phyloP scores from a whole-genome alignment of 1,140 invertebrate genomes.

The Nephotettix cincticeps region DNA sequence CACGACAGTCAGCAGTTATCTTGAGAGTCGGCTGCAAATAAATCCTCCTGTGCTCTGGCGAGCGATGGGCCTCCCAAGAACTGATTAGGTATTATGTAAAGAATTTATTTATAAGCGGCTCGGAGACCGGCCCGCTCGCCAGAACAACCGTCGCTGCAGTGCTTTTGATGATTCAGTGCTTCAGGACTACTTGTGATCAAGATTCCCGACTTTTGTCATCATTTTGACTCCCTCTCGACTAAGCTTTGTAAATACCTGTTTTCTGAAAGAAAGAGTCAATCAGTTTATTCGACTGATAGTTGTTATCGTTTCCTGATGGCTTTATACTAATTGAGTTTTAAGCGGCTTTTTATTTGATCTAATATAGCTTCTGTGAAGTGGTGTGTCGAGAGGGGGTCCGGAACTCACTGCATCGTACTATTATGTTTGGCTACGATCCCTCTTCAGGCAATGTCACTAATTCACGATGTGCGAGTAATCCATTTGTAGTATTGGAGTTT shows the following conservation, averaged over 20 bases:
- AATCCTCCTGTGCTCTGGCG: not conserved
- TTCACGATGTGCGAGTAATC: not conserved
- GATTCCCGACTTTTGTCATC: slow-evolving; percentile 19
- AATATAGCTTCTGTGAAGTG: slow-evolving; percentile 14
- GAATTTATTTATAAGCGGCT: slow-evolving; percentile 14
- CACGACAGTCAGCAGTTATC: not conserved
- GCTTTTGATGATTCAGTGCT: slow-evolving; percentile 16
- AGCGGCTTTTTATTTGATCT: slow-evolving; percentile 4
- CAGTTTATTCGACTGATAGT: slow-evolving; percentile 5
- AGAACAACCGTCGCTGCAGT: not conserved
- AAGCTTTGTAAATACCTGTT: not conserved
- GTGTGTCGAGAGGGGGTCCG: slow-evolving; percentile 3
- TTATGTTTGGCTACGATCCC: slow-evolving; percentile 17
- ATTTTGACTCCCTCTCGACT: slow-evolving; percentile 4
- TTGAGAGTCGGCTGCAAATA: not conserved
- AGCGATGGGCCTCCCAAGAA: not conserved
- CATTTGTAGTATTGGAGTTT: not conserved
- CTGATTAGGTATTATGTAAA: slow-evolving; percentile 10
- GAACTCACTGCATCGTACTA: slow-evolving; percentile 2
- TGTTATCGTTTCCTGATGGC: slow-evolving; percentile 9
- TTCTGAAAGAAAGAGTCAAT: not conserved
- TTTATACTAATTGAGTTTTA: slow-evolving; percentile 13
- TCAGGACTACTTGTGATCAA: not conserved
- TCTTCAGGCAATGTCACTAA: slow-evolving; percentile 16
- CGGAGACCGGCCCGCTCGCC: not conserved